phyloP scores from a whole-genome alignment of 2,888 invertebrate species.

The Lutraria lutraria region DNA sequence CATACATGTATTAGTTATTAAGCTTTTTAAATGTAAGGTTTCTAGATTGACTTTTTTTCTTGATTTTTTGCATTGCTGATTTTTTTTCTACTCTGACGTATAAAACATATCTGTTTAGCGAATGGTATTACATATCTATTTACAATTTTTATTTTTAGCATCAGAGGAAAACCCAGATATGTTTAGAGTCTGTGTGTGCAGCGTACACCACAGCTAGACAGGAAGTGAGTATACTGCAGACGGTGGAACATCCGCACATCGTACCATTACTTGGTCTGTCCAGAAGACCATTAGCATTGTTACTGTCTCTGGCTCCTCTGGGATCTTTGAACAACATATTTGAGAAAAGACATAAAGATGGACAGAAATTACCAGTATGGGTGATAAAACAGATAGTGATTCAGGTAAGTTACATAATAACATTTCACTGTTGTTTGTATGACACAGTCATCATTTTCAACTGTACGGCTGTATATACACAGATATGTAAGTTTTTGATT shows the following conservation, averaged over 20 bases:
- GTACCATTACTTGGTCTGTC: slow-evolving; percentile 96
- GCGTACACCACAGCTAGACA: slow-evolving; percentile 98
- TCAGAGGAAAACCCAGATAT: slow-evolving; percentile 68
- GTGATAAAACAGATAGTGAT: slow-evolving; percentile 94
- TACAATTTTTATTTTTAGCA: slow-evolving; percentile 46
- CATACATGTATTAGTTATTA: no score
- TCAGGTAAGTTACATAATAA: slow-evolving; percentile 89
- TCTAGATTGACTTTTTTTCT: no score
- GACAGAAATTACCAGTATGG: slow-evolving; percentile 93
- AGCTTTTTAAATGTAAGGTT: no score
- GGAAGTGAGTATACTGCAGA: slow-evolving; percentile 95
- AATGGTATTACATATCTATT: no score
- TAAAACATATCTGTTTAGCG: no score
- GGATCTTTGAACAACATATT: slow-evolving; percentile 95
- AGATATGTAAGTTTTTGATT: no score
- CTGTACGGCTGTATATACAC: no score
- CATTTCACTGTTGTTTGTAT: neutral
- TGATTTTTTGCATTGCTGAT: no score
- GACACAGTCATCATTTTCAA: no score
- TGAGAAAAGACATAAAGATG: slow-evolving; percentile 94
- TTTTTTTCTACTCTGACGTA: no score
- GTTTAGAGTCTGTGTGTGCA: slow-evolving; percentile 86
- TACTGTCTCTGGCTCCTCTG: slow-evolving; percentile 96
- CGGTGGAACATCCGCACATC: slow-evolving; percentile 95
- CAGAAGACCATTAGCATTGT: slow-evolving; percentile 94